phyloP scores from a whole-genome alignment of 2,113 vertebrate species.

The Phrynosoma blainvillii region DNA sequence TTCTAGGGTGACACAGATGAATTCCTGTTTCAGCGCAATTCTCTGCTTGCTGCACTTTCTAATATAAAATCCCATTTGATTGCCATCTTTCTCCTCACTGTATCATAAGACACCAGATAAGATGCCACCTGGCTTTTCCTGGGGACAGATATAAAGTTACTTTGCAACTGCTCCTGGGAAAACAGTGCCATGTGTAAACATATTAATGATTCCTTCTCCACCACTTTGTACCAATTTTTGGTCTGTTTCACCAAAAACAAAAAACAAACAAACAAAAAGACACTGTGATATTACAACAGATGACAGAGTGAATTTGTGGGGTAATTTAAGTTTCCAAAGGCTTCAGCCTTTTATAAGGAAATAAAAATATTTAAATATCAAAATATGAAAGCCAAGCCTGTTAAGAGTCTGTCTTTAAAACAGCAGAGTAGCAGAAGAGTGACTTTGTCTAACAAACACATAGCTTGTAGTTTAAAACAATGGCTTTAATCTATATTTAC shows the following conservation, averaged over 20 bases:
- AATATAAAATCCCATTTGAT: not conserved
- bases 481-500: too few relatives aligned
- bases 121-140: not conserved
- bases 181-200: not conserved
- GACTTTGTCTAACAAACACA: too few relatives aligned
- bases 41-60: not conserved
- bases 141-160: not conserved
- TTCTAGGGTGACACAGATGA: not conserved
- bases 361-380: too few relatives aligned
- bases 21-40: not conserved
- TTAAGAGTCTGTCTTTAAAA: too few relatives aligned
- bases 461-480: too few relatives aligned
- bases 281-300: not conserved
- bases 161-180: not conserved
- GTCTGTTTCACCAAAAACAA: constrained; percentile 9
- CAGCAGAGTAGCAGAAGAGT: too few relatives aligned
- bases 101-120: not conserved
- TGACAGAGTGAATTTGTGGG: not conserved
- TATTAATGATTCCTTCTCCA: not conserved
- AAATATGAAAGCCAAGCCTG: too few relatives aligned
- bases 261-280: too few relatives aligned
- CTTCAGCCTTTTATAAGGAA: too few relatives aligned
- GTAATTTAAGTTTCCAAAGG: too few relatives aligned
- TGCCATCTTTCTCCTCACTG: not conserved
- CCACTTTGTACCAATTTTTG: not conserved